phyloP scores from a whole-genome alignment of 2,113 vertebrate species.

The Hemiprocne comata region DNA sequence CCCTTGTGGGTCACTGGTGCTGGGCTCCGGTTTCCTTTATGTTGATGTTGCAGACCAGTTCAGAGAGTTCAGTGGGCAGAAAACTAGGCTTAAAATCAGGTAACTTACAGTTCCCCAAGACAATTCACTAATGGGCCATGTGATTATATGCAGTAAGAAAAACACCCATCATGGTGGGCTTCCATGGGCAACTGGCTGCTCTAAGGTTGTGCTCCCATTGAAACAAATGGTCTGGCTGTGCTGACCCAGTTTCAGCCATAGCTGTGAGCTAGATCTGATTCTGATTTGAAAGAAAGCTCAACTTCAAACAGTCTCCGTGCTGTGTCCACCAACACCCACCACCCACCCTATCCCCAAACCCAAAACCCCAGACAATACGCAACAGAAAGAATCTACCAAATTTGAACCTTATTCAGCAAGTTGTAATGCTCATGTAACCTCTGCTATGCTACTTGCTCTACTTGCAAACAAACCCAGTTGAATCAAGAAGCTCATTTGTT shows the following conservation, averaged over 20 bases:
- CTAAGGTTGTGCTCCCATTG: not conserved
- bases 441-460: fast-evolving
- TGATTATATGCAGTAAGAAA: not conserved
- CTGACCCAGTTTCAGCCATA: not conserved
- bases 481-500: not conserved
- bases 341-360: not conserved
- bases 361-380: not conserved
- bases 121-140: not conserved
- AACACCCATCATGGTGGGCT: not conserved
- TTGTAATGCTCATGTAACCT: not conserved
- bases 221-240: not conserved
- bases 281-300: not conserved
- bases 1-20: not conserved
- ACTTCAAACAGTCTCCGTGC: not conserved
- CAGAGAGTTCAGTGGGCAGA: not conserved
- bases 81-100: not conserved
- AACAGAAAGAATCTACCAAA: not conserved
- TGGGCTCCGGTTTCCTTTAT: not conserved
- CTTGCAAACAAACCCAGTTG: not conserved
- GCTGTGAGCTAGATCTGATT: not conserved
- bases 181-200: not conserved
- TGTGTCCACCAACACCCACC: not conserved
- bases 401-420: not conserved
- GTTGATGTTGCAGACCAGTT: not conserved
- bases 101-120: not conserved